Evolutionary conservation across 2,113 vertebrate species (phyloP).

Genomic region (Ranitomeya variabilis): DNA sequence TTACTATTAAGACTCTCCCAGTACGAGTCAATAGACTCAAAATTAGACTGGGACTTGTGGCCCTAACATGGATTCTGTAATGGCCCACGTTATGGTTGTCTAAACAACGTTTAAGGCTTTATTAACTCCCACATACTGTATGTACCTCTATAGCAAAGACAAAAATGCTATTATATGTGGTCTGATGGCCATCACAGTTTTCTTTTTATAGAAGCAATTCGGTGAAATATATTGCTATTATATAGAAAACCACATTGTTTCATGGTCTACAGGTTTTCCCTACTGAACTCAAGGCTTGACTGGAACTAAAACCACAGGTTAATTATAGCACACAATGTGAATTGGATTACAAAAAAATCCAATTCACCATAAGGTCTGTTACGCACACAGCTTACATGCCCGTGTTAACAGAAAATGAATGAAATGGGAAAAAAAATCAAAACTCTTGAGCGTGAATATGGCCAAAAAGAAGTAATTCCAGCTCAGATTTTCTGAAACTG

Average conservation of each 20-base stretch:
- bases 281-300: background rate
- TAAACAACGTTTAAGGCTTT: no score
- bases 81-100: no score
- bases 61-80: no score
- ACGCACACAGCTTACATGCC: no score
- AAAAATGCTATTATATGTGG: background rate
- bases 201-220: background rate
- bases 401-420: no score
- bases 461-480: no score
- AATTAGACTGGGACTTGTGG: no score
- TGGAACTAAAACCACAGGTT: background rate
- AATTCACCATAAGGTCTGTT: background rate
- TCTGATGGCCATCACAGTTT: background rate
- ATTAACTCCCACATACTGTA: background rate
- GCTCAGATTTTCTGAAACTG: no score
- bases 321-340: background rate
- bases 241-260: background rate
- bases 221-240: background rate
- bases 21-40: no score
- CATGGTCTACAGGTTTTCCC: background rate
- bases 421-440: no score
- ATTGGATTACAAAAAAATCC: background rate
- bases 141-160: background rate
- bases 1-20: no score
- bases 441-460: no score